Conservation (phyloP, 2,888 invertebrate species). For the Geotrupes spiniger region DNA sequence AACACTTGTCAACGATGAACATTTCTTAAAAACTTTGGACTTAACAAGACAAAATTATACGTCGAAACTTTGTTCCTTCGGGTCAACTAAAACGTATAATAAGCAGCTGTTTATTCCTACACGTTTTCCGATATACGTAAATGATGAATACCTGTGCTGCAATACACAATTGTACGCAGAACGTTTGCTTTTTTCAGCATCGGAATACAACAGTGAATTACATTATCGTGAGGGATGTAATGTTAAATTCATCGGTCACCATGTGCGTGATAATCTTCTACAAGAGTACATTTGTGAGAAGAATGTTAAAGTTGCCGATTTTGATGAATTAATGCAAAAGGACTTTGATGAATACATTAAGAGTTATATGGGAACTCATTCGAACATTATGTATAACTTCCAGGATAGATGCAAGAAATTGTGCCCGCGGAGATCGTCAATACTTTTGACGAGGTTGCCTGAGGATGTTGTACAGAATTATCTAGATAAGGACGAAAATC, state of each 20-base stretch:
- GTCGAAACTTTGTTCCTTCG: no score
- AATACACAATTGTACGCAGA: slow-evolving; percentile 2
- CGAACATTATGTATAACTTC: neutral
- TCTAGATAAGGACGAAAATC: slow-evolving; percentile 8
- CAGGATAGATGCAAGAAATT: slow-evolving; percentile 8
- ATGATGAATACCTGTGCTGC: slow-evolving; percentile 6
- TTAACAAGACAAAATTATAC: no score
- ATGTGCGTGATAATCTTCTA: slow-evolving; percentile 11
- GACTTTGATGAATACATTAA: slow-evolving; percentile 1
- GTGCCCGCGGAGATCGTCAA: slow-evolving; percentile 18
- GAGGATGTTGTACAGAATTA: slow-evolving; percentile 12
- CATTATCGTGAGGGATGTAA: slow-evolving; percentile 7
- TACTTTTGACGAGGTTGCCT: slow-evolving; percentile 16
- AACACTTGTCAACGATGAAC: no score
- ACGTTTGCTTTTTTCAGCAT: neutral
- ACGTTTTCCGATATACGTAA: neutral
- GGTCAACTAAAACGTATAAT: neutral
- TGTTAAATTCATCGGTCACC: slow-evolving; percentile 9
- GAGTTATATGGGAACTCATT: neutral
- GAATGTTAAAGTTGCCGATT: neutral
- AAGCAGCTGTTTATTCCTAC: slow-evolving; percentile 4
- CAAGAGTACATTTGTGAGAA: slow-evolving; percentile 12
- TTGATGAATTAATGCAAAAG: neutral
- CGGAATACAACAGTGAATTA: slow-evolving; percentile 11
- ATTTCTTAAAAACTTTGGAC: no score